Conservation (phyloP, 2,888 invertebrate genomes). For the Folsomia candida region DNA sequence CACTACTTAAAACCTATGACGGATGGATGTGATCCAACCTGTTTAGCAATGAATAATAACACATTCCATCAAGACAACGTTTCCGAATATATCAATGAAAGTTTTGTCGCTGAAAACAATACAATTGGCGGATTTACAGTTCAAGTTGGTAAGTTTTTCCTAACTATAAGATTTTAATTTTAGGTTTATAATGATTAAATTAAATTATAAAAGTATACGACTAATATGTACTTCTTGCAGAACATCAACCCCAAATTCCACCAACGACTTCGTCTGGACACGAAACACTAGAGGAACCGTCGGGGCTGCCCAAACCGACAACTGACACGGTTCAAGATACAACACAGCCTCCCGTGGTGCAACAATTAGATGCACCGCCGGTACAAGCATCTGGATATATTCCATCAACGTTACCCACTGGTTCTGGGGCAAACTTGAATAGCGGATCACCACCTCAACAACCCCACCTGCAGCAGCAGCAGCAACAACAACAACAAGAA, state of each 20-base stretch:
- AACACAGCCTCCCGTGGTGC: neutral
- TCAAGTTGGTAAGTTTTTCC: neutral
- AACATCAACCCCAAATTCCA: neutral
- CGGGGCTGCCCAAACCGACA: neutral
- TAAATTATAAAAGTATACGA: no score
- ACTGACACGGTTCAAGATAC: neutral
- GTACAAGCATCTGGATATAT: no score
- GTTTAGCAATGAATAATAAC: conserved; percentile 16
- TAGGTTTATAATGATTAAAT: no score
- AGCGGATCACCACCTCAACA: neutral
- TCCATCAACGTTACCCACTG: neutral
- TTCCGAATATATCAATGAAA: conserved; percentile 27
- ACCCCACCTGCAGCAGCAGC: neutral
- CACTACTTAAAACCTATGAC: conserved; percentile 43
- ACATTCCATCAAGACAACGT: neutral
- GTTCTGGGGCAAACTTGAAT: neutral
- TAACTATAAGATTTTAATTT: neutral
- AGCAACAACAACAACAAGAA: conserved; percentile 1
- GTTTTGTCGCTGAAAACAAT: conserved; percentile 8
- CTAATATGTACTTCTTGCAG: no score
- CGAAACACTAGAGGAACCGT: neutral
- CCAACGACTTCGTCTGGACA: neutral
- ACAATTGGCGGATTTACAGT: neutral
- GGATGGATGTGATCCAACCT: conserved; percentile 29
- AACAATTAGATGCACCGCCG: neutral